Base-by-base conservation (phyloP, 2,797 vertebrate species). In the Euthynnus affinis region DNA sequence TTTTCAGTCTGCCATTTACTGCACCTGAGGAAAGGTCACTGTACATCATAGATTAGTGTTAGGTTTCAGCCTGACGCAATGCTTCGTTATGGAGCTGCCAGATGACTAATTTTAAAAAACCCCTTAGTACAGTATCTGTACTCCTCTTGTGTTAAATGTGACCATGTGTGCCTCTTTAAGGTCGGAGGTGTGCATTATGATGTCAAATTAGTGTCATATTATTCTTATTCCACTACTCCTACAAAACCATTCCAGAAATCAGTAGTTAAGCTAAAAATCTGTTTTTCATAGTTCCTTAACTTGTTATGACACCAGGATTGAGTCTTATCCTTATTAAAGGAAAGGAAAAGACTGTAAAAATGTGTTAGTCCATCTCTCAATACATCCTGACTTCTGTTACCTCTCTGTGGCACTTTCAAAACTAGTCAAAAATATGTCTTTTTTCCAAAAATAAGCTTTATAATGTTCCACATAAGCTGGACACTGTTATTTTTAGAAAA, bases 11-110 rank as follows among this genome's bases (percentile, higher is more conserved):
- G 22, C 52, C 13, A 52, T 14, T 55, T 18, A 29, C 42, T 40
- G 63, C 65, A 22, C 27, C 67, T 69, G 69, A 63, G 12, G 44
- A 90, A 94, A 95, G 92, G 93, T 93, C 92, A 88, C 10, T 29
- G 51, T 32, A 56, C 1, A 22, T 23, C 78, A 49, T 14, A 68
- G 76, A 57, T 82, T 52, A 71, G 87, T 76, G 72, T 94, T 74
- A 37, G 67, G 86, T 95, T 94, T 89, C 92, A 89, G 23, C 13
- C 63, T 59, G 78, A 75, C 75, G 25, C 20, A 4, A 62, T 62
- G 75, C 66, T 82, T 65, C 65, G 3, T 81, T 81, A 80, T 14
- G 17, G 55, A 68, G 81, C 32, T 80, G 67, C 64, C 67, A 37
- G 62, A 56, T 72, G 80, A 53, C 59, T 75, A 13, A 20, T 68